phyloP scores from a whole-genome alignment of 2,888 invertebrate genomes.

The Xanthorhoe designata region DNA sequence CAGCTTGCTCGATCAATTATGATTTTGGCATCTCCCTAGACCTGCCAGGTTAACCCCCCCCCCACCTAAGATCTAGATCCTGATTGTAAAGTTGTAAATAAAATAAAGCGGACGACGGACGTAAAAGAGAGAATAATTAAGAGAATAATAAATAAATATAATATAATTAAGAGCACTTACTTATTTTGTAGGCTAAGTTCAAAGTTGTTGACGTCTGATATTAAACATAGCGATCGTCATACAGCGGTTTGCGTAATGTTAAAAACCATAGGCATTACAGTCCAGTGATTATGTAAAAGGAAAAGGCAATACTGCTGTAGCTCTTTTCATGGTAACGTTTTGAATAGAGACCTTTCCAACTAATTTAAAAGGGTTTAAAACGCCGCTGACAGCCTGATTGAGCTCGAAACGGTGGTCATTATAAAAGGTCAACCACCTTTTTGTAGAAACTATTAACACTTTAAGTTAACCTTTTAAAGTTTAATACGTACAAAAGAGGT shows the following conservation, averaged over 20 bases:
- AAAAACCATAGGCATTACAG: neutral
- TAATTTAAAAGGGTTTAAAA: constrained; percentile 24
- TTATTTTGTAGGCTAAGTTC: too few species aligned
- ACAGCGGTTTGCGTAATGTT: neutral
- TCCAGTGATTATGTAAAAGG: constrained; percentile 1
- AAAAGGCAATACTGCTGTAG: constrained; percentile 2
- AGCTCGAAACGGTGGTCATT: constrained; percentile 22
- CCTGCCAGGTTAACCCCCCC: too few species aligned
- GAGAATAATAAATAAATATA: too few species aligned
- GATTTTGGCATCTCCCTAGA: too few species aligned
- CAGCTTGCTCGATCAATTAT: too few species aligned
- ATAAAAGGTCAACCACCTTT: constrained; percentile 28
- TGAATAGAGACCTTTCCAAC: constrained; percentile 25
- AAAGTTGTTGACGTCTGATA: too few species aligned
- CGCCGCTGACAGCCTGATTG: constrained; percentile 27
- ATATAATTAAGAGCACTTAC: too few species aligned
- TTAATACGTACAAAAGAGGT: neutral
- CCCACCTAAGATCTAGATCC: too few species aligned
- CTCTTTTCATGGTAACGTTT: constrained; percentile 17
- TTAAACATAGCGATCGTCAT: neutral
- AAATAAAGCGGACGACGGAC: too few species aligned
- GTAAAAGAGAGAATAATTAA: too few species aligned
- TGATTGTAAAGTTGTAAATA: too few species aligned
- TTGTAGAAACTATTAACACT: constrained; percentile 4
- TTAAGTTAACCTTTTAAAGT: neutral